Conservation (phyloP, 1,140 invertebrate species). For the Drosophila bifasciata region DNA sequence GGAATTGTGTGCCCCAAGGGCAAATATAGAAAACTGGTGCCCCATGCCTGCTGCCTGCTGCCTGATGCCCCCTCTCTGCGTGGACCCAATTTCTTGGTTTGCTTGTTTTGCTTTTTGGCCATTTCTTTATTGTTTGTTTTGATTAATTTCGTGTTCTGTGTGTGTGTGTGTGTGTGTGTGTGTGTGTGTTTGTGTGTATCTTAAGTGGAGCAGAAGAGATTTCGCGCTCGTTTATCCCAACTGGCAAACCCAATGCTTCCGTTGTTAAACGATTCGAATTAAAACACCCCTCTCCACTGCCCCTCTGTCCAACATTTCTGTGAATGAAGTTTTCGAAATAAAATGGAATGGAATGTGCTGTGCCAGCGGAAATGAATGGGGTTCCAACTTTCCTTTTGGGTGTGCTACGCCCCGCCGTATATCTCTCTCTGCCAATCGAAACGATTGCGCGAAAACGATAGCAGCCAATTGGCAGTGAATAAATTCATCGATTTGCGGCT, state of each 20-base stretch:
- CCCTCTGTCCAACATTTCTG: slow-evolving; percentile 41
- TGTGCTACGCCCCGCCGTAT: slow-evolving; percentile 16
- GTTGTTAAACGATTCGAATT: slow-evolving; percentile 80
- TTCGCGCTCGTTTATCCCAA: slow-evolving; percentile 24
- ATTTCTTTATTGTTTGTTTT: slow-evolving; percentile 81
- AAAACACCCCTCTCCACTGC: slow-evolving; percentile 67
- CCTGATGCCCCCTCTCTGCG: slow-evolving; percentile 21
- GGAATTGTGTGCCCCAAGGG: slow-evolving; percentile 40
- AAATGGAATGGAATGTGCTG: slow-evolving; percentile 59
- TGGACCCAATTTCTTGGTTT: slow-evolving; percentile 54
- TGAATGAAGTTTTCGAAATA: slow-evolving; percentile 69
- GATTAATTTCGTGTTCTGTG: slow-evolving; percentile 66
- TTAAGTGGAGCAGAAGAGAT: slow-evolving; percentile 60
- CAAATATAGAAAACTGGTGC: slow-evolving; percentile 37
- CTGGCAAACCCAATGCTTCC: slow-evolving; percentile 66
- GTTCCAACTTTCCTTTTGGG: slow-evolving; percentile 68
- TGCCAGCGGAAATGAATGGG: slow-evolving; percentile 66
- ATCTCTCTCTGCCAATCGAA: neutral
- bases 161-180: too few relatives aligned
- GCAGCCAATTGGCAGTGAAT: neutral
- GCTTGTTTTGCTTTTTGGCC: slow-evolving; percentile 70
- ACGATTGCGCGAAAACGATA: neutral
- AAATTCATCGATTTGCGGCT: slow-evolving; percentile 10
- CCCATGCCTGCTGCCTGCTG: slow-evolving; percentile 14
- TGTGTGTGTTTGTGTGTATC: too few relatives aligned